Percentiles rank a stretch among this genome's conserved stretches.
These are phyloP conservation scores for Stegodyphus dumicola DNA, from an alignment of 1,140 invertebrate species.

Conservation along the genomic window DNA sequence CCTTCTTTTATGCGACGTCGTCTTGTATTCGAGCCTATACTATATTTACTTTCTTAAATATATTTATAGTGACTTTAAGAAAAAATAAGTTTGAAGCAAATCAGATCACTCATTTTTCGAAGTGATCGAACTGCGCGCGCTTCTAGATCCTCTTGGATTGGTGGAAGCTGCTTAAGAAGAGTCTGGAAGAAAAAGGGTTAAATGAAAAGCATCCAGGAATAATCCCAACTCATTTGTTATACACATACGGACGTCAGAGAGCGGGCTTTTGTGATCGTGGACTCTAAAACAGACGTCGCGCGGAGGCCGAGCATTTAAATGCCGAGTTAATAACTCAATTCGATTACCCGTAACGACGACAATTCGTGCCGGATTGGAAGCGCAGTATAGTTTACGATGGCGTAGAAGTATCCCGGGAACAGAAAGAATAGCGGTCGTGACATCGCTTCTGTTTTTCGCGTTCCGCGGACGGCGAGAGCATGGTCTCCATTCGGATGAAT, in stretches of 20 bases:
- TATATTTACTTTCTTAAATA: too few species aligned
- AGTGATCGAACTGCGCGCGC: too few species aligned
- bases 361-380: conserved; percentile 17
- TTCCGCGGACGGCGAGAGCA: conserved; percentile 38
- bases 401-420: conserved; percentile 24
- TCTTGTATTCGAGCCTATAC: too few species aligned
- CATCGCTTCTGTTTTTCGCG: conserved; percentile 28
- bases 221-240: background rate
- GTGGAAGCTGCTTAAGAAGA: background rate
- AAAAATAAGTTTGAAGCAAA: too few species aligned
- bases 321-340: conserved; percentile 34
- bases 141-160: too few species aligned
- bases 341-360: conserved; percentile 31
- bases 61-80: too few species aligned
- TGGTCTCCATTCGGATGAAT: conserved; percentile 11
- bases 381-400: conserved; percentile 35
- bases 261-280: conserved; percentile 3
- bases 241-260: background rate
- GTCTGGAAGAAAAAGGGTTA: background rate
- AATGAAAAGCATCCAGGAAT: too few species aligned
- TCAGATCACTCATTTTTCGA: too few species aligned
- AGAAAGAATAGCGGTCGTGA: conserved; percentile 40
- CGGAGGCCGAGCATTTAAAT: conserved; percentile 4
- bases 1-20: too few species aligned
- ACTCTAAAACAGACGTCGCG: background rate